phyloP scores from a whole-genome alignment of 2,113 vertebrate genomes.

The Phocoena sinus region DNA sequence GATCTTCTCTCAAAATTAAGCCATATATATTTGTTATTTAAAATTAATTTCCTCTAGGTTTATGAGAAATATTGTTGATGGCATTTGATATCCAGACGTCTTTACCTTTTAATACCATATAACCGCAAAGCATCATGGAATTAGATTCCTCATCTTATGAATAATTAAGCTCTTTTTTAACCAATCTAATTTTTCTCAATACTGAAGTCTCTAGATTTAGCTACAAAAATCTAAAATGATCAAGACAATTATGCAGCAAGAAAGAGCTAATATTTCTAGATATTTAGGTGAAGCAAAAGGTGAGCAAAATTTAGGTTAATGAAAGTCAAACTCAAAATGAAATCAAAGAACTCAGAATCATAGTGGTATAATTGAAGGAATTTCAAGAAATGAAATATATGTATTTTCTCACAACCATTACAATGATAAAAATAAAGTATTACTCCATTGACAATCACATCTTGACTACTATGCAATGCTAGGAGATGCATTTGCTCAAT shows the following conservation, averaged over 20 bases:
- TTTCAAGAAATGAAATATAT: neutral
- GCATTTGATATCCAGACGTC: neutral
- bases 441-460: neutral
- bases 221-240: neutral
- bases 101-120: neutral
- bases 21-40: neutral
- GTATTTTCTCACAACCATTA: neutral
- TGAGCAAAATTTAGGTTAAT: neutral
- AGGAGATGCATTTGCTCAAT: neutral
- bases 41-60: neutral
- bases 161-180: neutral
- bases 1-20: neutral
- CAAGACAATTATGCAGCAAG: neutral
- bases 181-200: neutral
- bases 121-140: neutral
- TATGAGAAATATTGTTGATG: neutral
- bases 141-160: neutral
- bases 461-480: neutral
- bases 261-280: neutral
- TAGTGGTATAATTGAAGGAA: neutral
- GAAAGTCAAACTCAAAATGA: too few relatives aligned
- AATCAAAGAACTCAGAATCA: neutral
- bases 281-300: neutral
- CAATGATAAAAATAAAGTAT: slow-evolving; percentile 12
- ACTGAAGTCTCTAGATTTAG: neutral